Conservation (phyloP, 2,797 vertebrate species). For the Gephyroberyx darwinii region DNA sequence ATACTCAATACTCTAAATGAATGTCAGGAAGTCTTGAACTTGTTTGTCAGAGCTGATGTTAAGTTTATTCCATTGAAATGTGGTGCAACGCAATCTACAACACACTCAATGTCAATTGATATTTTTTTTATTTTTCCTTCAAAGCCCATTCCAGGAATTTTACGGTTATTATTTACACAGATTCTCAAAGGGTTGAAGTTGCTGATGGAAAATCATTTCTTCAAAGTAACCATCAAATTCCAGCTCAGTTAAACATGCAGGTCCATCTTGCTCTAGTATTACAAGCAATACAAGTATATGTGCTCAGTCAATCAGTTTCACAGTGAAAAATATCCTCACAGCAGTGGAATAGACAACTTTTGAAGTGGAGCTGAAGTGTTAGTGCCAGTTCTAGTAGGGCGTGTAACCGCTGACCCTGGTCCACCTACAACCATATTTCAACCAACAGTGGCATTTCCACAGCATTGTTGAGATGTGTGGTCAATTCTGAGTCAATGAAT, state of each 20-base stretch:
- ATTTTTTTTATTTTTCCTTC: no score
- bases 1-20: not conserved
- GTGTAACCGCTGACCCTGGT: not conserved
- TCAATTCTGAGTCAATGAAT: constrained; percentile 49
- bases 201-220: not conserved
- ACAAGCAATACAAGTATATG: not conserved
- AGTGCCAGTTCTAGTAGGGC: not conserved
- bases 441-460: not conserved
- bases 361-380: no score
- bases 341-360: no score
- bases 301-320: not conserved
- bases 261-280: not conserved
- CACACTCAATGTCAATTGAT: no score
- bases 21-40: not conserved
- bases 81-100: no score
- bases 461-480: not conserved
- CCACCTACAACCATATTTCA: not conserved
- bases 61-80: not conserved
- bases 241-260: not conserved
- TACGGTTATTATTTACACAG: not conserved
- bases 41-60: not conserved
- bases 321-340: not conserved
- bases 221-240: not conserved
- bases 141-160: no score
- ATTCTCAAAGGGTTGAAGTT: not conserved